A percentile compares a stretch with the other conserved stretches of the same genome.
phyloP scores from a whole-genome alignment of 2,797 vertebrate genomes.

The Malurus splendens region DNA sequence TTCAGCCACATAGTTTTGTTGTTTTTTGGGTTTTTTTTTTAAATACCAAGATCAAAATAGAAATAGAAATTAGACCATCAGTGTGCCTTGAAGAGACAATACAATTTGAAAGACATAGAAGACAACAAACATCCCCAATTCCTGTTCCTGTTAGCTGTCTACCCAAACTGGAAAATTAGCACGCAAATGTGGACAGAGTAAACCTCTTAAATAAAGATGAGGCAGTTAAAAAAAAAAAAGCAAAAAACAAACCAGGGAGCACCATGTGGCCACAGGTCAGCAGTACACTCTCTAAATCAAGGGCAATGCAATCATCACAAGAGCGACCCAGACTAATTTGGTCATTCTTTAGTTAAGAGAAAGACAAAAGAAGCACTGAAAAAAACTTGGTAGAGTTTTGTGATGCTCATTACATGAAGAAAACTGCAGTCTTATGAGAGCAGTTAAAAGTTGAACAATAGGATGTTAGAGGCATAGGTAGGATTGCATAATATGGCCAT shows the following conservation, averaged over 20 bases:
- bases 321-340: neutral
- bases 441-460: neutral
- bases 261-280: neutral
- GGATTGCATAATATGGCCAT: neutral
- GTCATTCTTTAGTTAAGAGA: neutral
- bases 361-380: neutral
- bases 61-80: neutral
- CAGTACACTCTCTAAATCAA: neutral
- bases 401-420: neutral
- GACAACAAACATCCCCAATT: neutral
- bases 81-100: neutral
- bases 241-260: neutral
- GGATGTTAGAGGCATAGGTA: neutral
- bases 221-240: neutral
- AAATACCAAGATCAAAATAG: neutral
- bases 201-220: neutral
- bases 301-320: neutral
- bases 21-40: neutral
- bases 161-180: neutral
- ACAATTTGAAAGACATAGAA: neutral
- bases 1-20: neutral
- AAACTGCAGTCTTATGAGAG: neutral
- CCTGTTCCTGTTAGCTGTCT: neutral
- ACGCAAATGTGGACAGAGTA: neutral
- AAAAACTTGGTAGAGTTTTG: neutral